Base-by-base conservation (phyloP, 2,888 invertebrate genomes). In the Drosophila nr. perissopoda region DNA sequence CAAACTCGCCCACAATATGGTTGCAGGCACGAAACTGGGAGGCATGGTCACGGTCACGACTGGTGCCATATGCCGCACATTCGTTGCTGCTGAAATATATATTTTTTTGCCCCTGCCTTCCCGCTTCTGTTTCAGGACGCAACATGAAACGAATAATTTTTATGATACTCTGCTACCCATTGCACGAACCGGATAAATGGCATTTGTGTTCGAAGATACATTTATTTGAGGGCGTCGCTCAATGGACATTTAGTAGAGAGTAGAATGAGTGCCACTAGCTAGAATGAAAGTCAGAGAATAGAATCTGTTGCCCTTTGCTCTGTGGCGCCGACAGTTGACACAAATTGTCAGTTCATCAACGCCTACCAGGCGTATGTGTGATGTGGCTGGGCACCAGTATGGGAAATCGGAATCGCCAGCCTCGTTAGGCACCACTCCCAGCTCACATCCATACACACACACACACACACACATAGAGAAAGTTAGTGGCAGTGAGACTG, bases 321-420 rank as follows among this genome's bases (percentile, higher is more conserved):
- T 78, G 81, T 70, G 76, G 81, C 77, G 60, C 66, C 34, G 73
- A 82, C 83, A 90, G 89, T 90, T 90, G 90, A 87, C 90, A 90
- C 83, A 90, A 89, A 90, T 89, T 90, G 88, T 89, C 88, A 90
- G 90, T 89, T 89, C 88, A 89, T 90, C 88, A 89, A 90, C 90
- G 90, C 88, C 87, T 89, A 87, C 89, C 73, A 76, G 76, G 74
- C 88, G 81, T 81, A 85, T 83, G 83, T 69, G 82, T 80, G 70
- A 86, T 84, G 66, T 78, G 81, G 42, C 65, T 60, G 52, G 38
- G 18, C 18, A 18, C 25, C 25, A 25, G 36, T 4, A 29, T 21
- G n/a, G 7, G n/a, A 40, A 29, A 51, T 56, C 29, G 16, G 40
- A 57, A 40, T 59, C 54, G 63, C 36, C 51, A 56, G 76, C 73